Percentiles rank a stretch among this genome's conserved stretches.
phyloP scores from a whole-genome alignment of 1,140 invertebrate species.

The Helicoverpa armigera region DNA sequence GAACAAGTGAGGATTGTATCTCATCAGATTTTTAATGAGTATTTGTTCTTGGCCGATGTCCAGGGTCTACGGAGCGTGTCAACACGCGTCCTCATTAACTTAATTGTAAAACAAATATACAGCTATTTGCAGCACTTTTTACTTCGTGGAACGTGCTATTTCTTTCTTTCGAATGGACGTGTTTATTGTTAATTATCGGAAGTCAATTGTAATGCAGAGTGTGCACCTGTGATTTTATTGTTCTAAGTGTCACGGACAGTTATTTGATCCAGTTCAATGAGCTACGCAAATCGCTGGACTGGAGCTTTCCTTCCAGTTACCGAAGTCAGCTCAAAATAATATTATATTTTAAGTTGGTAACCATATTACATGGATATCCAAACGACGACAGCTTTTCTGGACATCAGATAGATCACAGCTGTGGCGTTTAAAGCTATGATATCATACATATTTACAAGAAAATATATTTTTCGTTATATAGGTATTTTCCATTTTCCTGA shows the following conservation, averaged over 20 bases:
- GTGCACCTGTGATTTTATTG: slow-evolving; percentile 58
- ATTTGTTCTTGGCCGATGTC: slow-evolving; percentile 56
- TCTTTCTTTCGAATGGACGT: slow-evolving; percentile 33
- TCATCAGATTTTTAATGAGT: slow-evolving; percentile 62
- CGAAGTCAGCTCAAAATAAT: slow-evolving; percentile 34
- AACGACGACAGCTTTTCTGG: too few species aligned
- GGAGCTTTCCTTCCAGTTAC: neutral
- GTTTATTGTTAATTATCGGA: slow-evolving; percentile 41
- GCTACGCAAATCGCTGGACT: neutral
- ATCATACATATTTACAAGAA: too few species aligned
- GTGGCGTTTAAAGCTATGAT: too few species aligned
- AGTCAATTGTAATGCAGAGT: slow-evolving; percentile 35
- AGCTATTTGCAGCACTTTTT: slow-evolving; percentile 29
- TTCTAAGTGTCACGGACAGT: slow-evolving; percentile 76
- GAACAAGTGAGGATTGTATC: slow-evolving; percentile 48
- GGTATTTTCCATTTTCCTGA: too few species aligned
- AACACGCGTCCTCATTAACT: slow-evolving; percentile 49
- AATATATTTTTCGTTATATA: too few species aligned
- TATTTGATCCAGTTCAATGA: slow-evolving; percentile 66
- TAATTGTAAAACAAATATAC: slow-evolving; percentile 52
- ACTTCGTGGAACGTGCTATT: slow-evolving; percentile 20
- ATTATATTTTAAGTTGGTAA: too few species aligned
- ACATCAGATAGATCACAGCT: too few species aligned
- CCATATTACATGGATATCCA: too few species aligned
- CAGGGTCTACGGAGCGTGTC: slow-evolving; percentile 53